Conservation (phyloP, 1,140 invertebrate genomes). For the Leptoteleia sp. region DNA sequence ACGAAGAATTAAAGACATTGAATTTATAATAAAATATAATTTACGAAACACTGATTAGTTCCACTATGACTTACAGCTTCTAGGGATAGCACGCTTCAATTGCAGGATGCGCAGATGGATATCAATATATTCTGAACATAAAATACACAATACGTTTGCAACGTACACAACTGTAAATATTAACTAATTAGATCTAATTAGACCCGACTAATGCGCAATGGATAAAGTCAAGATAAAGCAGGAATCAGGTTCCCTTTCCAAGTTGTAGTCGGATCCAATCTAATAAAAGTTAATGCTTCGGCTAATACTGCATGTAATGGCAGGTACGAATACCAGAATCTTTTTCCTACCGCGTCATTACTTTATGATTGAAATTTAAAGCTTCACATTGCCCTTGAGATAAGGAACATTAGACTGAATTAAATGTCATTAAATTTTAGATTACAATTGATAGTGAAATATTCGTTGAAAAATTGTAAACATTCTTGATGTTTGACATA, state of each 20-base stretch:
- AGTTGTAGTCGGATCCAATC: conserved; percentile 23
- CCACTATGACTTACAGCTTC: conserved; percentile 47
- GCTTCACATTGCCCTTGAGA: conserved; percentile 29
- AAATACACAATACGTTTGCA: conserved; percentile 44
- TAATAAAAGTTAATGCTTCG: conserved; percentile 32
- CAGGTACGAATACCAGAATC: conserved; percentile 13
- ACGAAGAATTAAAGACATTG: no score
- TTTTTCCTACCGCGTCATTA: conserved; percentile 32
- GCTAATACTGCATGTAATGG: conserved; percentile 21
- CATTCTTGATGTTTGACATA: no score
- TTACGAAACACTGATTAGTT: conserved; percentile 28
- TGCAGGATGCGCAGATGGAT: conserved; percentile 53
- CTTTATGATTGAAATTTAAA: conserved; percentile 23
- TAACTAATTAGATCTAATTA: conserved; percentile 44
- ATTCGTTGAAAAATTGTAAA: background rate
- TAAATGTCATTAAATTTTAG: conserved; percentile 21
- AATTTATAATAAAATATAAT: conserved; percentile 26
- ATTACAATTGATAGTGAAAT: conserved; percentile 5
- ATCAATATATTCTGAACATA: conserved; percentile 55
- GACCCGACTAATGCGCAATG: conserved; percentile 19
- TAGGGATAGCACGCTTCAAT: conserved; percentile 55
- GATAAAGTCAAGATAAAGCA: conserved; percentile 12
- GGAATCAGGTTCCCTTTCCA: conserved; percentile 16
- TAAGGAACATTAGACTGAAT: conserved; percentile 18
- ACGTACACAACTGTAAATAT: background rate